Evolutionary conservation across 2,888 invertebrate species (phyloP).

Genomic region (Lithophane leautieri): DNA sequence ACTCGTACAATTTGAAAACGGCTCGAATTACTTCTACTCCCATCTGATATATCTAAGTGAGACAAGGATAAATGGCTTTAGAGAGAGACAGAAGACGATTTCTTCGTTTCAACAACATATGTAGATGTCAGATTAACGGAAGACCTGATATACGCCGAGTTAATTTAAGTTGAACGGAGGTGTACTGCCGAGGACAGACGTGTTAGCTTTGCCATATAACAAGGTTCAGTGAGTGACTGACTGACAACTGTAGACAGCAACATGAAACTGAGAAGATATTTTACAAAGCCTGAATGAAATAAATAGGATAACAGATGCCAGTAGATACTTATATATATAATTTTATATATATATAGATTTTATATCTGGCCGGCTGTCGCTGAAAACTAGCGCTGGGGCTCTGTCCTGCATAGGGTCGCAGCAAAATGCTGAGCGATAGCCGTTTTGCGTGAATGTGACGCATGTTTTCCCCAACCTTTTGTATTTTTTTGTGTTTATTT

Average conservation of each 20-base stretch:
- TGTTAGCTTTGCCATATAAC: conserved; percentile 25
- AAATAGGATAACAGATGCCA: not conserved
- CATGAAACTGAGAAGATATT: not conserved
- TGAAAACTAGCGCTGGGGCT: no score
- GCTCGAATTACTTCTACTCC: conserved; percentile 65
- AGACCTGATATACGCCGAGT: conserved; percentile 78
- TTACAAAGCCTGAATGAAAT: not conserved
- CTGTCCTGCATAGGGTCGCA: no score
- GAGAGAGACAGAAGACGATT: conserved; percentile 66
- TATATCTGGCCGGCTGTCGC: no score
- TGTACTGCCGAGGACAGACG: conserved; percentile 68
- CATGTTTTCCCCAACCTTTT: no score
- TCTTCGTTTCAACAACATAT: conserved; percentile 78
- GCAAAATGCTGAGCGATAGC: no score
- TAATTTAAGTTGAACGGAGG: conserved; percentile 80
- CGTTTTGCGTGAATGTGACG: no score
- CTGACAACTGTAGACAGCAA: not conserved
- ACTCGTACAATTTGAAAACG: conserved; percentile 54
- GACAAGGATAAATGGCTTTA: conserved; percentile 68
- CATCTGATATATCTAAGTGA: conserved; percentile 67
- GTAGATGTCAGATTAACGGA: conserved; percentile 81
- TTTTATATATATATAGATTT: no score
- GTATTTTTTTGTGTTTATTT: no score
- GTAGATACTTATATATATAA: not conserved
- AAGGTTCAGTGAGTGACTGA: not conserved